Evolutionary conservation across 2,113 vertebrate species (phyloP), one percentile per base, ranked within the genome.

Genomic region (Tachysurus fulvidraco): DNA sequence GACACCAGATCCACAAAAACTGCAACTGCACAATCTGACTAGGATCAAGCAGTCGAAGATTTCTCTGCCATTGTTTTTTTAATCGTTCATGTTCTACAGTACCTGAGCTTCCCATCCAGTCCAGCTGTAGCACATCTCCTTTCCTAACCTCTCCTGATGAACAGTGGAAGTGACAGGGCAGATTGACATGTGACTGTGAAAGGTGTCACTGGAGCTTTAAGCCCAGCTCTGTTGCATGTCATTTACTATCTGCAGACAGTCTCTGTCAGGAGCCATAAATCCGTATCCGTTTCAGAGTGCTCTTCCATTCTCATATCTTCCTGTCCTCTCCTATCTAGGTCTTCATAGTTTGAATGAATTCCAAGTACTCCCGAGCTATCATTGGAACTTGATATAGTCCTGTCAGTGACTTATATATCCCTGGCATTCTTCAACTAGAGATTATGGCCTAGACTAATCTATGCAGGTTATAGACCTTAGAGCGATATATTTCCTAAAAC

Each of bases 211-310:
- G 41, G 85, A 74, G 88, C 80, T 86, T 85, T 85, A 73, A 65
- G 67, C 17, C 41, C 79, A 67, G 85, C 80, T 83, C 80, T 88
- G 80, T 87, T 85, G 44, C 85, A 64, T 85, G 88, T 89, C 86
- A 86, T 89, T 81, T 86, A 82, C 89, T 90, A 84, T 86, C 85
- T 86, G 59, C 59, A 89, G 91, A 89, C 89, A 82, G 85, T 54
- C 44, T 69, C 85, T 87, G 86, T 89, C 89, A 89, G 83, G 88
- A 87, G 84, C 77, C 73, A 92, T 88, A 85, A 87, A 91, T 88
- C 80, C 44, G 41, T 3, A n/a, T 71, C 80, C 76, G 41, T 85
- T 86, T 62, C 83, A 81, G 88, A 83, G 60, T 59, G 44, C 85
- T 83, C 83, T 80, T 83, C 85, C 55, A 30, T 81, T 69, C 64